A percentile compares a stretch with the other conserved stretches of the same genome.
Conservation (phyloP, 2,113 vertebrate species). For the Labrus mixtus region DNA sequence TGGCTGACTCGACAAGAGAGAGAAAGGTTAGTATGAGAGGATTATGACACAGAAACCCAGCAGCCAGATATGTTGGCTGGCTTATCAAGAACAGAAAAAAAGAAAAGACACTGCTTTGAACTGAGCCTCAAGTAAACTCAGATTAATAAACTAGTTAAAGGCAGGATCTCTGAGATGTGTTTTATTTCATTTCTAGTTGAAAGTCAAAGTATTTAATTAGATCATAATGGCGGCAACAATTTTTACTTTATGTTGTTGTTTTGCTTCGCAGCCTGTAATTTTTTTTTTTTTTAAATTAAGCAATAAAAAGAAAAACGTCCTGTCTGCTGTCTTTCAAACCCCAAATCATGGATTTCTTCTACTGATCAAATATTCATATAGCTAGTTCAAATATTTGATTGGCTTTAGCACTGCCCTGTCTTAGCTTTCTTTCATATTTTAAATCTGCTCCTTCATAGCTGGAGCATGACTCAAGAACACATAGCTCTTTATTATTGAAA, state of each 20-base stretch:
- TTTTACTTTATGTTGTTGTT: not conserved
- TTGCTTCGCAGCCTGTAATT: constrained; percentile 12
- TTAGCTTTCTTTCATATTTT: constrained; percentile 41
- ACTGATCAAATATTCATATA: constrained; percentile 62
- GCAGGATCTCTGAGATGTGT: not conserved
- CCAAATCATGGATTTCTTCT: constrained; percentile 35
- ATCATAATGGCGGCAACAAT: constrained; percentile 4
- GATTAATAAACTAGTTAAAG: constrained; percentile 13
- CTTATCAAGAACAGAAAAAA: constrained; percentile 11
- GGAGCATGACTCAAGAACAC: constrained; percentile 62
- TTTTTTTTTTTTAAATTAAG: too few species aligned
- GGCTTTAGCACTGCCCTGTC: constrained; percentile 24
- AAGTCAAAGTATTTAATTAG: not conserved
- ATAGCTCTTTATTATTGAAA: constrained; percentile 63
- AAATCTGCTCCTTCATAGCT: constrained; percentile 59
- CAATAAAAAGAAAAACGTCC: constrained; percentile 25
- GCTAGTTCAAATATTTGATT: constrained; percentile 63
- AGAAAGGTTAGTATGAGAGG: constrained; percentile 51
- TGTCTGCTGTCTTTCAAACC: constrained; percentile 44
- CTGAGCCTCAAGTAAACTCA: constrained; percentile 33
- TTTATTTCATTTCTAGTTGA: not conserved
- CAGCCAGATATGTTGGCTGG: constrained; percentile 32
- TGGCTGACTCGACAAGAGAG: constrained; percentile 59
- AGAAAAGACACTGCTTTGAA: constrained; percentile 3
- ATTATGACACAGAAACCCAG: constrained; percentile 36